Evolutionary conservation across 2,113 vertebrate species (phyloP).

Genomic region (Otolemur garnettii): DNA sequence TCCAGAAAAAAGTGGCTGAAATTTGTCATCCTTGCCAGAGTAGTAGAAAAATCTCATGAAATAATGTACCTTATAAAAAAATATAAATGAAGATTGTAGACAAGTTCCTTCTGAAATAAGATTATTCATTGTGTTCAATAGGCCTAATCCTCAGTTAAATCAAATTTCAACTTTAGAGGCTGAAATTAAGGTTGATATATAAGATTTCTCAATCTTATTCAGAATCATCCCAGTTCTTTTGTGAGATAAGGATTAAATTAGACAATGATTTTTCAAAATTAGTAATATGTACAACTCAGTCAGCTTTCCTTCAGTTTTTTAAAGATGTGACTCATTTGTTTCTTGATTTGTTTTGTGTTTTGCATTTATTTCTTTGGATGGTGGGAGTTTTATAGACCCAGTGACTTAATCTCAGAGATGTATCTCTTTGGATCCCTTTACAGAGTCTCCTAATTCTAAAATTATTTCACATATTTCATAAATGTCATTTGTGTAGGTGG

Average conservation of each 20-base stretch:
- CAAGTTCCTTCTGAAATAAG: background rate
- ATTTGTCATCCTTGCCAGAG: constrained; percentile 84
- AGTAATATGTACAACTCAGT: background rate
- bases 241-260: background rate
- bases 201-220: background rate
- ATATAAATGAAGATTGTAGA: background rate
- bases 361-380: background rate
- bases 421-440: background rate
- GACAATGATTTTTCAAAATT: background rate
- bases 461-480: background rate
- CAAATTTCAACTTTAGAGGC: background rate
- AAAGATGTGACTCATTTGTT: background rate
- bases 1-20: constrained; percentile 81
- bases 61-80: background rate
- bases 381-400: background rate
- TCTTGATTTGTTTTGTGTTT: background rate
- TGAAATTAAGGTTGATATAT: too few species aligned
- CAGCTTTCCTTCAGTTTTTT: background rate
- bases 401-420: background rate
- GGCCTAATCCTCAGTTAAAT: background rate
- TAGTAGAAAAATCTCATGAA: constrained; percentile 90
- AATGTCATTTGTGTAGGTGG: background rate
- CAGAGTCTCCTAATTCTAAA: background rate
- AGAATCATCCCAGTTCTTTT: background rate
- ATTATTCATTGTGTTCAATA: background rate